Evolutionary conservation across 2,797 vertebrate genomes (phyloP).

Genomic region (Novumbra hubbsi): DNA sequence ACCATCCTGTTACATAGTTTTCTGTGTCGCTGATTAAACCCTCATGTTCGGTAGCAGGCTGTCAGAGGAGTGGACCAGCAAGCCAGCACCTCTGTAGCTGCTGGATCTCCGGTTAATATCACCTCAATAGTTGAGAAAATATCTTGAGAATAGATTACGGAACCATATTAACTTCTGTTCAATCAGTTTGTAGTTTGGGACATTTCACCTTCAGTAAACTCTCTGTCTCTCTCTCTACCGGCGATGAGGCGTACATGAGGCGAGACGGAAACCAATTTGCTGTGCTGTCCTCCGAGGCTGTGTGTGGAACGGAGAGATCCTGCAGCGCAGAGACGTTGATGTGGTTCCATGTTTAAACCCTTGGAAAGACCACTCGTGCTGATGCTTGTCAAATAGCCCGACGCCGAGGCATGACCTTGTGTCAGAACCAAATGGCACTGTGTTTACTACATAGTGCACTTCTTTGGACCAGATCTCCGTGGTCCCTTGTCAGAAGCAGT

Average conservation of each 20-base stretch:
- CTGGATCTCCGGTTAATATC: not conserved
- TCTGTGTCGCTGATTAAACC: not conserved
- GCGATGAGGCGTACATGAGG: not conserved
- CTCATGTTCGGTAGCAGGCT: not conserved
- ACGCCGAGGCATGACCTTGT: conserved; percentile 36
- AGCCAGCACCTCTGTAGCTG: not conserved
- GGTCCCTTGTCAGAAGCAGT: too few relatives aligned
- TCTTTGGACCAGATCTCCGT: too few relatives aligned
- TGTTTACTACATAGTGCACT: too few relatives aligned
- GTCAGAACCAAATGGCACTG: too few relatives aligned
- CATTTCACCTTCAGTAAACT: conserved; percentile 1
- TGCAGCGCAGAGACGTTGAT: conserved; percentile 31
- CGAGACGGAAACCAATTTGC: conserved; percentile 31
- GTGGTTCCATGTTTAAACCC: conserved; percentile 28
- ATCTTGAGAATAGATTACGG: not conserved
- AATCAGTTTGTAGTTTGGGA: not conserved
- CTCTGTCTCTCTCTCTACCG: not conserved
- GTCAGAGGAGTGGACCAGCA: not conserved
- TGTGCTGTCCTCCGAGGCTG: conserved; percentile 27
- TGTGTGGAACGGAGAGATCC: conserved; percentile 25
- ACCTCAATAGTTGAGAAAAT: not conserved
- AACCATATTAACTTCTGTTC: not conserved
- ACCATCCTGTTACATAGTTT: not conserved
- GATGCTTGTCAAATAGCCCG: conserved; percentile 25
- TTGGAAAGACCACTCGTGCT: conserved; percentile 34